Base-by-base conservation (phyloP, 2,797 vertebrate genomes). In the Anableps anableps region DNA sequence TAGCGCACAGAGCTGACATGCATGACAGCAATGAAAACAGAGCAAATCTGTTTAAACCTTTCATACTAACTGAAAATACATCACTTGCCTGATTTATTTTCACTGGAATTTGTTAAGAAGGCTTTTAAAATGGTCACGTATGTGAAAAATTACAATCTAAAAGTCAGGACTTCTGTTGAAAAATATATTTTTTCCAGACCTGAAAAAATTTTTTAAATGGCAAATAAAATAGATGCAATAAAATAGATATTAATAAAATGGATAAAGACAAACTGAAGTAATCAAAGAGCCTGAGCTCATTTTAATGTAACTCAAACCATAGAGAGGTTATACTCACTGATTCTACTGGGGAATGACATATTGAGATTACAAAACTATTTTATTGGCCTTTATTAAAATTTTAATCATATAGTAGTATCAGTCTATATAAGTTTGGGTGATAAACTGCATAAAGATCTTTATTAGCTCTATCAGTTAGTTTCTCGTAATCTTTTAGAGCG, bases 321-420 rank as follows among this genome's bases (percentile, higher is more conserved):
- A 78, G 78, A 82, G 23, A 43, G 6, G n/a, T 82, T 83, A 79
- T 78, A 87, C 6, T 62, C 81, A 83, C 75, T 14, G 23, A 48
- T 11, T 79, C 79, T 72, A 75, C 81, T 79, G 77, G 74, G 48
- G 5, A 84, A 66, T 88, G 81, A 85, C 78, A 89, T 78, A 85
- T 88, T 90, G 77, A 89, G 89, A 89, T 87, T 82, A 76, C 84
- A 79, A 89, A 86, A 86, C 82, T 90, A 88, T 89, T 26, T 58
- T 62, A 88, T 82, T 87, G 77, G 50, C 80, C 81, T 88, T 88
- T 86, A 88, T 86, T 88, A 84, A 88, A 82, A 88, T 88, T 83
- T 64, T 77, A 34, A 87, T 75, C 73, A 77, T 73, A 70, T 16
- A 6, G 13, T 11, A 45, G 2, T 5, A 78, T 76, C 72, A 48